Base-by-base conservation (phyloP, 2,888 invertebrate species). In the Spodoptera picta region DNA sequence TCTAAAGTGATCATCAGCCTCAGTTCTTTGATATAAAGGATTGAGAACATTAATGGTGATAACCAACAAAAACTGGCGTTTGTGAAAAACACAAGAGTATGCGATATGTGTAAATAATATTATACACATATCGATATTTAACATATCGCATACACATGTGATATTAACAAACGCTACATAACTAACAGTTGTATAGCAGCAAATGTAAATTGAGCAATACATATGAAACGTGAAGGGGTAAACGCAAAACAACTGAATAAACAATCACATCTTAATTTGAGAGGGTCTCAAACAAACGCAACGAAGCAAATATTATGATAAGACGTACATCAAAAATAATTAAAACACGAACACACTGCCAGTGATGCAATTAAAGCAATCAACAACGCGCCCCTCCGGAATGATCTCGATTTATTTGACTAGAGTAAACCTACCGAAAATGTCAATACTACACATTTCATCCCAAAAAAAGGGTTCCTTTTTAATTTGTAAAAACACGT, bases 341-440 rank as follows among this genome's bases (percentile, higher is more conserved):
- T 75, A 73, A 78, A 78, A 75, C 53, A 60, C 42, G 69, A 64
- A 64, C 71, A 73, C 56, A 73, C 36, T 73, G 58, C 66, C 68
- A 48, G 58, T 64, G 53, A 55, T 68, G 56, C 62, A 70, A 73
- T 78, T 78, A 68, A 73, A 77, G 55, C 62, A 77, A 77, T 75
- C 62, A 71, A 63, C 60, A 65, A 65, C 68, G 63, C 73, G 55
- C 71, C 69, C 71, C 54, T 14, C 1, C 6, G 46, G 61, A 62
- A 73, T 59, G 50, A 69, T 61, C 64, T 27, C 44, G 75, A 77
- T 73, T 77, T 70, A 67, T 77, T 78, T 75, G 54, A 59, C 23
- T 23, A 31, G 47, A 56, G 41, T 27, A 73, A 78, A 75, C 65
- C 59, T 52, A 62, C 48, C 52, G 42, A 70, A 68, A 78, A 75